A percentile compares a stretch with the other conserved stretches of the same genome.
Conservation (phyloP, 2,113 vertebrate genomes). For the Mirza zaza region DNA sequence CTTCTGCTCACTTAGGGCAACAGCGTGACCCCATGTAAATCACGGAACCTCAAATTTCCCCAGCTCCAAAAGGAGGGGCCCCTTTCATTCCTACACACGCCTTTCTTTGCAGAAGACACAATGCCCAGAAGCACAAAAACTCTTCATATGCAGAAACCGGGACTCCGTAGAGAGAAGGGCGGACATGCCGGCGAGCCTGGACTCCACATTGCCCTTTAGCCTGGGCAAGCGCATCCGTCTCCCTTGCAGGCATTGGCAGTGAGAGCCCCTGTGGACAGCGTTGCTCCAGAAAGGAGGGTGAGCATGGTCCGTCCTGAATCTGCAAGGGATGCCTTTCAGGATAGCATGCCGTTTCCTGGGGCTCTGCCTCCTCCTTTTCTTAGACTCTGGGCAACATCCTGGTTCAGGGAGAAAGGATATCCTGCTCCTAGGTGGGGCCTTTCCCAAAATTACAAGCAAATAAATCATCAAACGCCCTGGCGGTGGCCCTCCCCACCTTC, state of each 20-base stretch:
- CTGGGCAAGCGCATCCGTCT: rapidly evolving
- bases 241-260: background rate
- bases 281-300: background rate
- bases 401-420: background rate
- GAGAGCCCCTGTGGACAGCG: background rate
- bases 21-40: background rate
- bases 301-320: background rate
- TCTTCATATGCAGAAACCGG: rapidly evolving
- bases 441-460: background rate
- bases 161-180: background rate
- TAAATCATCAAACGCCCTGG: background rate
- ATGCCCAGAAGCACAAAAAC: background rate
- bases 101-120: background rate
- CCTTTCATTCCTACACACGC: background rate
- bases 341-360: background rate
- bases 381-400: background rate
- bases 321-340: background rate
- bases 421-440: background rate
- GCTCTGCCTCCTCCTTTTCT: background rate
- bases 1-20: background rate
- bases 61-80: background rate
- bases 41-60: background rate
- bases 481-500: background rate
- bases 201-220: background rate
- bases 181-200: background rate